Base-by-base conservation (phyloP, 2,113 vertebrate species). In the Melanotaenia duboulayi region DNA sequence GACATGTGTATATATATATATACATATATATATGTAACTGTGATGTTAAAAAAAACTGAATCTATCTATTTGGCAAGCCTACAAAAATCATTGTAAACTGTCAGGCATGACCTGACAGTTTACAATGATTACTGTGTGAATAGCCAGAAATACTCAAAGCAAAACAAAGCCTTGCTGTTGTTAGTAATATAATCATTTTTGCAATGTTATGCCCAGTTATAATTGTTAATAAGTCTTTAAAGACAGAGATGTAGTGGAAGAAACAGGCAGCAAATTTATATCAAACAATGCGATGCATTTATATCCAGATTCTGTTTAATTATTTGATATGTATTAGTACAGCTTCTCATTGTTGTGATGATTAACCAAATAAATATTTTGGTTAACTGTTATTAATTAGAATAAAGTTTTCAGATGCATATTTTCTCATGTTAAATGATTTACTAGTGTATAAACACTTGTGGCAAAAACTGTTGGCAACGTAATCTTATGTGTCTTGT, bases 401-500 rank as follows among this genome's bases (percentile, higher is more conserved):
- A 46, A 62, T 24, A 17, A 10, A 22, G 22, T 23, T 56, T 65
- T 59, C 35, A 40, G 24, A 70, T 62, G 9, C 28, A 61, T 56
- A 37, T 55, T 69, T 65, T 69, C 55, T 57, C 12, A 35, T 20
- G 23, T 22, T 55, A 8, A 7, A 14, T 50, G 42, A 65, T 75
- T 73, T 44, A 65, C 76, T 67, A 59, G 22, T 51, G 20, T 42
- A 8, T 51, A 19, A 13, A 74, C 17, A 65, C 52, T 74, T 20
- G 14, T 62, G 69, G 40, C 69, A 64, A 69, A 51, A 73, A 72
- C 50, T 60, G 72, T 49, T 74, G 51, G 23, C 64, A 78, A 60
- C 44, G 74, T 74, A 78, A 74, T 78, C 82, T 48, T 67, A 51
- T 65, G 52, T 82, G 77, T 65, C 50, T 72, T 78, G 65, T 64